These are phyloP conservation scores for Hemistola chrysoprasaria DNA, from an alignment of 2,888 invertebrate genomes.

Conservation along the genomic window DNA sequence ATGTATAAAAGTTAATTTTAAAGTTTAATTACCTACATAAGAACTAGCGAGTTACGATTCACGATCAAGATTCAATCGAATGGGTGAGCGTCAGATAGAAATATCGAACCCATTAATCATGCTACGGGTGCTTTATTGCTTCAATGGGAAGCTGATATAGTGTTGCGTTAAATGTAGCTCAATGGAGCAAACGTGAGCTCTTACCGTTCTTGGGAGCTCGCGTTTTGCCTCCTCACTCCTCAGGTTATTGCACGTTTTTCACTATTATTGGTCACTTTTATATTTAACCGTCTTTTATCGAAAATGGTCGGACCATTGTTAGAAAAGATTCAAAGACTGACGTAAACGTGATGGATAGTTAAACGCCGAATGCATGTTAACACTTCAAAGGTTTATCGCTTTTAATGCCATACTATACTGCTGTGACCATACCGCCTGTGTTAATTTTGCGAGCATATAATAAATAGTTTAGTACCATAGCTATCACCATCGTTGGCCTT, in stretches of 20 bases:
- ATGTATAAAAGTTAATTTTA: no score
- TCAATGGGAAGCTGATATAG: constrained; percentile 61
- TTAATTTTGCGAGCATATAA: no score
- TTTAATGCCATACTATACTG: background rate
- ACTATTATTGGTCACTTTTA: constrained; percentile 16
- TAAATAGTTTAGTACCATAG: no score
- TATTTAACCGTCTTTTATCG: constrained; percentile 5
- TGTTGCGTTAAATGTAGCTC: constrained; percentile 44
- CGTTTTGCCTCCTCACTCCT: constrained; percentile 8
- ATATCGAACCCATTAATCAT: constrained; percentile 69
- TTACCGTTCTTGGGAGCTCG: constrained; percentile 9
- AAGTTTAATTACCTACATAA: no score
- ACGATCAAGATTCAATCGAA: constrained; percentile 47
- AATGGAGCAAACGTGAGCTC: constrained; percentile 41
- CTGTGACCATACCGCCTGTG: no score
- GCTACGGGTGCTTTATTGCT: constrained; percentile 67
- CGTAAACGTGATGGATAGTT: background rate
- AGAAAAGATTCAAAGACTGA: constrained; percentile 1
- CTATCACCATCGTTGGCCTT: no score
- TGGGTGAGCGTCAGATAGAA: constrained; percentile 57
- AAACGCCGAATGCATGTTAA: background rate
- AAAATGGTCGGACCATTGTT: background rate
- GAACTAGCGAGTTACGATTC: constrained; percentile 49
- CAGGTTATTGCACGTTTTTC: constrained; percentile 11
- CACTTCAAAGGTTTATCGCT: constrained; percentile 1